Percentiles rank a stretch among this genome's conserved stretches.
Conservation (phyloP, 2,888 invertebrate species). For the Smittia aterrima region DNA sequence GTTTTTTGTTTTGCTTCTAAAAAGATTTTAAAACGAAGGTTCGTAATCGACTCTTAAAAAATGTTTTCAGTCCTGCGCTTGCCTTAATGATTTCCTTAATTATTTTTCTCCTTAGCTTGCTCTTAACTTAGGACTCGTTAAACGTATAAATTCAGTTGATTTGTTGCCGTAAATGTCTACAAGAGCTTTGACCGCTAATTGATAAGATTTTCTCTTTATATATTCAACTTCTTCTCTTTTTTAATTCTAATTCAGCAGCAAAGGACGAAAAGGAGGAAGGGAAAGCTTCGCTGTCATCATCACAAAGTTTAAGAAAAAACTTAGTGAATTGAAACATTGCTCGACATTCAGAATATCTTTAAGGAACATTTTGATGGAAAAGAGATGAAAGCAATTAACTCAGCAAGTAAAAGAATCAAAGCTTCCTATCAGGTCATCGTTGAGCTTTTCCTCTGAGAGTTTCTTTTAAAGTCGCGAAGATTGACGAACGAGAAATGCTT, state of each 20-base stretch:
- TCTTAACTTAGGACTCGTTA: background rate
- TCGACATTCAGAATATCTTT: too few species aligned
- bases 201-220: background rate
- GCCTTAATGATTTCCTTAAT: background rate
- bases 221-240: background rate
- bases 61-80: background rate
- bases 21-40: background rate
- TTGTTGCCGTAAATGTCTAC: background rate
- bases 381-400: too few species aligned
- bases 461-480: background rate
- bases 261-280: background rate
- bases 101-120: background rate
- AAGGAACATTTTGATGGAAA: too few species aligned
- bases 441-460: background rate
- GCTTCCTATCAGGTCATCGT: background rate
- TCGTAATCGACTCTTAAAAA: background rate
- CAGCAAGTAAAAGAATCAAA: too few species aligned
- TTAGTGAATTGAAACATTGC: too few species aligned
- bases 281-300: too few species aligned
- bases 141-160: constrained; percentile 8
- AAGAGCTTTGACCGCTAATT: background rate
- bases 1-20: too few species aligned
- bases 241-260: constrained; percentile 2
- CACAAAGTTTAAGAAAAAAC: too few species aligned
- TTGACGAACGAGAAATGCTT: too few species aligned